These are phyloP conservation scores for Laticauda colubrina DNA, from an alignment of 2,113 vertebrate species.

Conservation along the genomic window DNA sequence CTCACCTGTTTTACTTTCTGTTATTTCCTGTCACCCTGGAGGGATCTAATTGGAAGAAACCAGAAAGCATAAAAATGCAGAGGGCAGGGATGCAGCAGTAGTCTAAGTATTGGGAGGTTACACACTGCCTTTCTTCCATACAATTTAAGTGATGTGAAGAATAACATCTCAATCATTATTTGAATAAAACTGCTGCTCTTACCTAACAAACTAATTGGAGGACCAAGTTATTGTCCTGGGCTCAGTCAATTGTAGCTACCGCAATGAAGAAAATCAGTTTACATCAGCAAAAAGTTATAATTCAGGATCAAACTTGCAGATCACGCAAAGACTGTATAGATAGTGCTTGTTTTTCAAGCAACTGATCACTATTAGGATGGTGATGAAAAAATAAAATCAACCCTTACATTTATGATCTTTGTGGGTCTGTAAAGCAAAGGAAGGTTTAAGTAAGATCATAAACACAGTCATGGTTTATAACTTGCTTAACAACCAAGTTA, in stretches of 20 bases:
- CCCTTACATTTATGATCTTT: neutral
- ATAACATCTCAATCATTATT: neutral
- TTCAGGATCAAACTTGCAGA: neutral
- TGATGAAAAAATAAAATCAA: neutral
- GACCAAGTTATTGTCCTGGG: neutral
- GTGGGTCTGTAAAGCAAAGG: neutral
- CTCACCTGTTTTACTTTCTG: neutral
- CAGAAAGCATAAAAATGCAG: neutral
- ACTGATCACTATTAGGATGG: neutral
- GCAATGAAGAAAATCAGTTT: neutral
- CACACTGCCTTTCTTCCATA: neutral
- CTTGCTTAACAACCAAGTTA: neutral
- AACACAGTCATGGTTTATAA: neutral
- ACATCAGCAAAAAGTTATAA: neutral
- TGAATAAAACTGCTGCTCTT: neutral
- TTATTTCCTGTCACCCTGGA: neutral
- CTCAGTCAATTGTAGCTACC: neutral
- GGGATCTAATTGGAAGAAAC: neutral
- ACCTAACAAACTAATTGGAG: neutral
- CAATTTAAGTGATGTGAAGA: neutral
- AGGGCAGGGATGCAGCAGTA: neutral
- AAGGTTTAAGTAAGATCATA: neutral
- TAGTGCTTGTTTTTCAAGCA: neutral
- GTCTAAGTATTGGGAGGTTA: neutral
- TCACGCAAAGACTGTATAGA: neutral